Base-by-base conservation (phyloP, 2,888 invertebrate species). In the Eristalinus aeneus region DNA sequence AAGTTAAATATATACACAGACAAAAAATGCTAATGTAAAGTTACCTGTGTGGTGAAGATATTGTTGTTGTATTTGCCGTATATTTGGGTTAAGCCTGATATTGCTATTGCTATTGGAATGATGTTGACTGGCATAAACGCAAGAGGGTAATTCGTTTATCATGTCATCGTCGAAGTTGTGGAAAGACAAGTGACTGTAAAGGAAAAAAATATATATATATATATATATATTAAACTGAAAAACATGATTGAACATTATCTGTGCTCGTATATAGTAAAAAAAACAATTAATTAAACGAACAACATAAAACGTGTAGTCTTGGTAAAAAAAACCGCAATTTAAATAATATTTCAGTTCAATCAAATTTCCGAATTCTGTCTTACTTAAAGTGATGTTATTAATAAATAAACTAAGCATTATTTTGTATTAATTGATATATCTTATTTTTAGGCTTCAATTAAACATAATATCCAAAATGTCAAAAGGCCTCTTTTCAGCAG, bases 121-220 rank as follows among this genome's bases (percentile, higher is more conserved):
- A 89, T 92, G 94, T 83, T 93, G 96, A 88, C 92, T 95, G 89
- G 92, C 97, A 92, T 97, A 97, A 77, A 96, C 96, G 91, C 97
- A 97, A 54, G 97, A 96, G 0, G 97, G 97, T 88, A 97, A 93
- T 89, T 97, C 97, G 64, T 91, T 92, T 12, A 96, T 94, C 90
- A 94, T 92, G 90, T 95, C 94, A 81, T 92, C 92, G 54, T 92
- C 93, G 67, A 92, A 93, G 79, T 91, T 91, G 73, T 92, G 93
- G 83, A 92, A 93, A 16, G 91, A 91, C 20, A 92, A 87, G 61
- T 92, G 92, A 61, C 92, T 93, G 84, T 36, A 88, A 88, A 23
- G 1, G 2, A 46, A 16, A 16, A 46, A 46, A n/a, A 46, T 8
- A 1, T 12, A 39, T n/a, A 16, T 39, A 12, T 39, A 12, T 12